Base-by-base conservation (phyloP, 2,888 invertebrate genomes). In the Tetragonisca angustula region DNA sequence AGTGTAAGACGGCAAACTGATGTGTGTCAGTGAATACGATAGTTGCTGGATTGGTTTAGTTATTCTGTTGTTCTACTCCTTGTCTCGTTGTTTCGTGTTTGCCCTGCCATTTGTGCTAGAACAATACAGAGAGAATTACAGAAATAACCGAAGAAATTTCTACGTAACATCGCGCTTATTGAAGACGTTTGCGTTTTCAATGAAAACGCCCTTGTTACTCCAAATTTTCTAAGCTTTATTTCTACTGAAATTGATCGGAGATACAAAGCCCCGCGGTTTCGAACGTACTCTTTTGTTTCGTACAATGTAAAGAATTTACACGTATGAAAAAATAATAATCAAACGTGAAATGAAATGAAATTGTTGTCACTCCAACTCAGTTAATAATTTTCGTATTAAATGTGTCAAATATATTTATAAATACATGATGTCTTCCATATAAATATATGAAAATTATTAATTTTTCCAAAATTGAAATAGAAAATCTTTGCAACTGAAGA, bases 21-120 rank as follows among this genome's bases (percentile, higher is more conserved):
- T 72, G 71, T 49, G 61, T 49, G 59, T 61, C 71, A 49, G 71
- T 72, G 71, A 72, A 72, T 56, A 49, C 27, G 71, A 59, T 72
- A 72, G 71, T 61, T 49, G 15, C 59, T 15, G 21, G 49, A 72
- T 56, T 72, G 71, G 61, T 72, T 72, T 72, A 61, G 71, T 19
- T 61, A 19, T 32, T 71, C 71, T 21, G n/a, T 59, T 71, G 56
- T 72, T 49, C 49, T 21, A 72, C n/a, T 72, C 54, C 71, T 49
- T 61, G 71, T 72, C 59, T 49, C 24, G 43, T 72, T 59, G 71
- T 59, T 61, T 49, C 49, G 6, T 27, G 59, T 72, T 72, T 61
- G 27, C 24, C 21, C 49, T 61, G 49, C 19, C 49, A 21, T 61
- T 49, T 61, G 27, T 27, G 9, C 49, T n/a, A 19, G 6, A 21